Base-by-base conservation (phyloP, 2,888 invertebrate genomes). In the Dione juno region DNA sequence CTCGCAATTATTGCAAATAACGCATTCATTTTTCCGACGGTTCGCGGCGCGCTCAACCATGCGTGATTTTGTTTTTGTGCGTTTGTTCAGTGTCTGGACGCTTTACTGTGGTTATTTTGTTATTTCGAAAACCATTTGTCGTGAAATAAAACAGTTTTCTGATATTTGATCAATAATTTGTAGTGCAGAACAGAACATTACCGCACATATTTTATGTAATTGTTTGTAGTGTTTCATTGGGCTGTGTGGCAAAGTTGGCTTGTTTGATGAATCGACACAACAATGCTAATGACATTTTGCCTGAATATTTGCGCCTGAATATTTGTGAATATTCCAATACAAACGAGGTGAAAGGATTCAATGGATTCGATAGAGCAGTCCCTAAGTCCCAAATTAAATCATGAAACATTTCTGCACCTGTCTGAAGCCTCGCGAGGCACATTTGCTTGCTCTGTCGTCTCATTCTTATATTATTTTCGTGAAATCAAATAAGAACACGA, bases 341-440 rank as follows among this genome's bases (percentile, higher is more conserved):
- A 81, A 81, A 78, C 76, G 82, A 82, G 86, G 86, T 86, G 86
- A 88, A 89, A 89, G 87, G 89, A 90, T 90, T 90, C 89, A 88
- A 92, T 89, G 89, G 88, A 90, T 90, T 89, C 90, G 88, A 91
- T 90, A 89, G 86, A 88, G 87, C 86, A 88, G 85, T 91, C 92
- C 92, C 92, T 85, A 86, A 90, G 89, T 91, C 92, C 92, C 92
- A 92, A 93, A 92, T 93, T 93, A 92, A 92, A 93, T 93, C 90
- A 92, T 89, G 89, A 85, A 89, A 89, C 89, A 89, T 88, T 89
- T 88, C 87, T 86, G 89, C 92, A 92, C 91, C 92, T 92, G 92
- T 84, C 81, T 80, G 84, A 78, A 83, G 79, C 82, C 84, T 81
- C 85, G 82, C 79, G 86, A 84, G 86, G 82, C 85, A 80, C 77